Percentiles rank a stretch among this genome's conserved stretches.
phyloP scores from a whole-genome alignment of 2,888 invertebrate species.

The Drosophila fungiperda region DNA sequence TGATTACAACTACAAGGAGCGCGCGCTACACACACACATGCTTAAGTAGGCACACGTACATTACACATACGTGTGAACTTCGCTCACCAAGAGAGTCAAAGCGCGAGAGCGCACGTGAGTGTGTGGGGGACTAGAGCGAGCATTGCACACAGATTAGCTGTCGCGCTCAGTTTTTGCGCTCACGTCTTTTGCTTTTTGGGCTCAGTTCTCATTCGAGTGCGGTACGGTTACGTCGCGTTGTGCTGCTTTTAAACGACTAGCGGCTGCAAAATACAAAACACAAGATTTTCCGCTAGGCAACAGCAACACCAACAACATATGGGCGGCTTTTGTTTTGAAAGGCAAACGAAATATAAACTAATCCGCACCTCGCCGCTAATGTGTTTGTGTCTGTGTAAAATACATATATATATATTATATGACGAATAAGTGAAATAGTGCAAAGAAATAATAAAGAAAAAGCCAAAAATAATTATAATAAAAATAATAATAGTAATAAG shows the following conservation, averaged over 20 bases:
- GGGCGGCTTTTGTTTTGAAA: slow-evolving; percentile 78
- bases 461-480: slow-evolving; percentile 57
- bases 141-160: slow-evolving; percentile 49
- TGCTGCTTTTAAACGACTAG: slow-evolving; percentile 26
- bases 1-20: slow-evolving; percentile 68
- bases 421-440: slow-evolving; percentile 68
- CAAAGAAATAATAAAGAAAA: slow-evolving; percentile 45
- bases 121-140: slow-evolving; percentile 20
- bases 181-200: slow-evolving; percentile 15
- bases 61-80: slow-evolving; percentile 33
- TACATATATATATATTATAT: slow-evolving; percentile 13
- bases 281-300: slow-evolving; percentile 65
- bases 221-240: slow-evolving; percentile 73
- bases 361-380: slow-evolving; percentile 68
- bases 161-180: slow-evolving; percentile 49
- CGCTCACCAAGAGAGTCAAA: slow-evolving; percentile 33
- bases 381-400: slow-evolving; percentile 32
- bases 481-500: slow-evolving; percentile 67
- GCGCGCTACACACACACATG: slow-evolving; percentile 47
- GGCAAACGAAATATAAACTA: slow-evolving; percentile 71
- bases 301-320: slow-evolving; percentile 50
- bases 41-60: slow-evolving; percentile 11
- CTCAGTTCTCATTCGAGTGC: slow-evolving; percentile 67
- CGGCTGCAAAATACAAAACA: slow-evolving; percentile 64
- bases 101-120: slow-evolving; percentile 20